Evolutionary conservation across 2,888 invertebrate genomes (phyloP).

Genomic region (Lapara coniferarum): DNA sequence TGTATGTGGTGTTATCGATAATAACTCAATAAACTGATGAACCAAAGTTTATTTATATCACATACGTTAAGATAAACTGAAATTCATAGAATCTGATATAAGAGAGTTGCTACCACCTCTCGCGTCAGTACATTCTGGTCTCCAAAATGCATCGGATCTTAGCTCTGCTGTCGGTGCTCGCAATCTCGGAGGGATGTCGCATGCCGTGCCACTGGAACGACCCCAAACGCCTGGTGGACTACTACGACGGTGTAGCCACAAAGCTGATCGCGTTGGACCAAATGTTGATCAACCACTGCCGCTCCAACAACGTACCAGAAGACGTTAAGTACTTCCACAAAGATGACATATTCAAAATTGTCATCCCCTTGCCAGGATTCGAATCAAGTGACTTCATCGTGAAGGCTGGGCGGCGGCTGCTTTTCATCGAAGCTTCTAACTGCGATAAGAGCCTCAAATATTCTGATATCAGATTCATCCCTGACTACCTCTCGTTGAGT

Average conservation of each 20-base stretch:
- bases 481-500: slow-evolving; percentile 6
- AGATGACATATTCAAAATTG: slow-evolving; percentile 26
- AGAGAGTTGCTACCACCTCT: neutral
- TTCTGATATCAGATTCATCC: slow-evolving; percentile 14
- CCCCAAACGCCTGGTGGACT: slow-evolving; percentile 29
- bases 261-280: slow-evolving; percentile 34
- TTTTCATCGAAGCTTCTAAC: slow-evolving; percentile 15
- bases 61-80: neutral
- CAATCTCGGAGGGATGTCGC: slow-evolving; percentile 31
- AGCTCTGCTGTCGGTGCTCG: slow-evolving; percentile 11
- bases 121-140: neutral
- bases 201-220: slow-evolving; percentile 36
- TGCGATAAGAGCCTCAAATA: neutral
- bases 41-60: no score
- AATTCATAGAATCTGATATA: neutral
- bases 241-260: slow-evolving; percentile 33
- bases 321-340: slow-evolving; percentile 29
- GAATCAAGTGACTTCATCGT: neutral
- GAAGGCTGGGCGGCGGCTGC: slow-evolving; percentile 14
- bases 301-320: slow-evolving; percentile 22
- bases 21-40: no score
- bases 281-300: slow-evolving; percentile 30
- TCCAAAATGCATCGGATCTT: slow-evolving; percentile 32
- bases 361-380: slow-evolving; percentile 24
- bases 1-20: no score